These are phyloP conservation scores for Chironomus striatipennis DNA, from an alignment of 1,140 invertebrate genomes.

Conservation along the genomic window DNA sequence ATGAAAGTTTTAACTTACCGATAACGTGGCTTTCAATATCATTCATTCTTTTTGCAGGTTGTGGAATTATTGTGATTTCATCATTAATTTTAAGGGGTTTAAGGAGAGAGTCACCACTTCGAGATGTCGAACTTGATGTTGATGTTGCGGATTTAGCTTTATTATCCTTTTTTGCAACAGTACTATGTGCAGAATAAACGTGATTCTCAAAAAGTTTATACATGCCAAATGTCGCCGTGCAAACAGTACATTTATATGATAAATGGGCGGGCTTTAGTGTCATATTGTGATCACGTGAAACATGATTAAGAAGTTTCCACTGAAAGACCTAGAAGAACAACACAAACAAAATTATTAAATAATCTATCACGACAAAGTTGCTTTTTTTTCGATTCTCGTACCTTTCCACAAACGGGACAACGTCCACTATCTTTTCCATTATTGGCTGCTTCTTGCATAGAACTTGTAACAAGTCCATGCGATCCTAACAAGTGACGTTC, in stretches of 20 bases:
- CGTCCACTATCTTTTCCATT: constrained; percentile 88
- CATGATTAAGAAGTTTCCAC: constrained; percentile 85
- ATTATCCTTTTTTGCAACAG: constrained; percentile 69
- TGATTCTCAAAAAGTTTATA: constrained; percentile 92
- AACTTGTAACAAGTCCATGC: constrained; percentile 87
- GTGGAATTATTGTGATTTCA: constrained; percentile 86
- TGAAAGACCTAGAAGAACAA: constrained; percentile 65
- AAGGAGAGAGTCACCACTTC: constrained; percentile 53
- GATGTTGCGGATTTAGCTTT: constrained; percentile 58
- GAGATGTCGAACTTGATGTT: constrained; percentile 31
- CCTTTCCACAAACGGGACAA: constrained; percentile 86
- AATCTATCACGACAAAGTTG: background rate
- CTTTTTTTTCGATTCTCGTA: constrained; percentile 37
- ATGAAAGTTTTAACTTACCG: constrained; percentile 31
- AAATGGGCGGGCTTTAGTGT: constrained; percentile 84
- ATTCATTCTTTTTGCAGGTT: constrained; percentile 49
- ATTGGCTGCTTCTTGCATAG: constrained; percentile 92
- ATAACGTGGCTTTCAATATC: constrained; percentile 41
- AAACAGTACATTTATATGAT: constrained; percentile 91
- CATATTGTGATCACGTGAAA: constrained; percentile 82
- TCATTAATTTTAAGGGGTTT: constrained; percentile 85
- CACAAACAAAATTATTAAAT: background rate
- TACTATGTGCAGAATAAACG: constrained; percentile 85
- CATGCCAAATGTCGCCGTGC: constrained; percentile 88
- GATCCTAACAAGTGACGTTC: constrained; percentile 88